Percentiles rank a stretch among this genome's conserved stretches.
Conservation (phyloP, 2,113 vertebrate genomes). For the Illadopsis cleaveri region DNA sequence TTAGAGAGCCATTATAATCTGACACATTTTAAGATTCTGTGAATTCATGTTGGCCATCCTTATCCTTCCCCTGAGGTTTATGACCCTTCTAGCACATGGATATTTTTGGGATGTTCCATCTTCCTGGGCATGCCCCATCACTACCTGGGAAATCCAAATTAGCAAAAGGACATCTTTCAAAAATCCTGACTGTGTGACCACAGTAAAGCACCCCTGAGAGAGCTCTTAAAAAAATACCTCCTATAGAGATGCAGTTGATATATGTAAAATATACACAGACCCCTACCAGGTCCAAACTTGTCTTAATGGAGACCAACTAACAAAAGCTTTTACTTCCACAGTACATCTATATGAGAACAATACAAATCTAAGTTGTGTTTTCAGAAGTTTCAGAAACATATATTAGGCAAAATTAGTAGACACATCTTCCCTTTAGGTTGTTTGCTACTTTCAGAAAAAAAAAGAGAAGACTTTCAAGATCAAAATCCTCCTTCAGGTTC, state of each 20-base stretch:
- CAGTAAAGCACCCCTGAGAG: not conserved
- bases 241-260: not conserved
- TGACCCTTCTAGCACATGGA: fast-evolving
- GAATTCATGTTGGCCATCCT: not conserved
- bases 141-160: not conserved
- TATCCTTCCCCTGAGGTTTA: not conserved
- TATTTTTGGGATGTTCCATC: not conserved
- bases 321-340: not conserved
- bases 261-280: not conserved
- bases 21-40: not conserved
- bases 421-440: not conserved
- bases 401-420: not conserved
- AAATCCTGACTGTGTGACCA: not conserved
- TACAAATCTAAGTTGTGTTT: not conserved
- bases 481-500: not conserved
- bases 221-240: not conserved
- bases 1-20: not conserved
- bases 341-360: not conserved
- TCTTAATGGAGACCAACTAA: not conserved
- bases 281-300: not conserved
- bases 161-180: not conserved
- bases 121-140: not conserved
- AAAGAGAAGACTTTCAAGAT: not conserved
- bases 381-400: not conserved
- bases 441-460: not conserved